Evolutionary conservation across 37 sponge, comb jelly and placozoan species (phyloP).

Genomic region (Aplysina aerophoba): DNA sequence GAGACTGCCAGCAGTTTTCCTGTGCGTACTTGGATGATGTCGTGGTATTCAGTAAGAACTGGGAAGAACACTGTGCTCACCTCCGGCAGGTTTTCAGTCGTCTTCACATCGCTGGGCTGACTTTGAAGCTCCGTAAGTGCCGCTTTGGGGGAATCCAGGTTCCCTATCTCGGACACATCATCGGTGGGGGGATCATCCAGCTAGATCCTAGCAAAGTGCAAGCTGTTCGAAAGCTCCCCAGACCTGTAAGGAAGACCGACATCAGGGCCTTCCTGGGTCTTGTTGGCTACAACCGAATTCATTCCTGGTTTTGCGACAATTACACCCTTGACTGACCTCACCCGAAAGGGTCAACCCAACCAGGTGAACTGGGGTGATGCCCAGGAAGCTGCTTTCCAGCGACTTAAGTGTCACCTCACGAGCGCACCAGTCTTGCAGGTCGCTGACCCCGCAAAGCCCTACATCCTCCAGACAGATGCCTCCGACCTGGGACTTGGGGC

Average conservation of each 20-base stretch:
- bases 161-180: constrained; percentile 29
- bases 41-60: not conserved
- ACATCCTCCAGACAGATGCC: constrained; percentile 40
- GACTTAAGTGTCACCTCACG: not conserved
- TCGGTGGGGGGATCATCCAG: constrained; percentile 24
- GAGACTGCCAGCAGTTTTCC: not conserved
- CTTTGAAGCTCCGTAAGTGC: constrained; percentile 14
- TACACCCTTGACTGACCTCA: not conserved
- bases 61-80: constrained; percentile 38
- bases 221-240: not conserved
- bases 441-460: constrained; percentile 4
- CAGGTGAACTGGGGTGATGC: too few relatives aligned
- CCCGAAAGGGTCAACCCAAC: not conserved
- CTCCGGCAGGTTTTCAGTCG: not conserved
- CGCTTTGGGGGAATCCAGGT: not conserved
- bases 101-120: not conserved
- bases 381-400: not conserved
- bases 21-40: constrained; percentile 30
- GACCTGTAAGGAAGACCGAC: constrained; percentile 12
- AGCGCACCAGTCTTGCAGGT: constrained; percentile 24
- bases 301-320: not conserved
- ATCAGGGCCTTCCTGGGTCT: constrained; percentile 30
- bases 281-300: constrained; percentile 19
- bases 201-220: constrained; percentile 30
- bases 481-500: constrained; percentile 42